Evolutionary conservation across 2,888 invertebrate genomes (phyloP).

Genomic region (Eupithecia exiguata): DNA sequence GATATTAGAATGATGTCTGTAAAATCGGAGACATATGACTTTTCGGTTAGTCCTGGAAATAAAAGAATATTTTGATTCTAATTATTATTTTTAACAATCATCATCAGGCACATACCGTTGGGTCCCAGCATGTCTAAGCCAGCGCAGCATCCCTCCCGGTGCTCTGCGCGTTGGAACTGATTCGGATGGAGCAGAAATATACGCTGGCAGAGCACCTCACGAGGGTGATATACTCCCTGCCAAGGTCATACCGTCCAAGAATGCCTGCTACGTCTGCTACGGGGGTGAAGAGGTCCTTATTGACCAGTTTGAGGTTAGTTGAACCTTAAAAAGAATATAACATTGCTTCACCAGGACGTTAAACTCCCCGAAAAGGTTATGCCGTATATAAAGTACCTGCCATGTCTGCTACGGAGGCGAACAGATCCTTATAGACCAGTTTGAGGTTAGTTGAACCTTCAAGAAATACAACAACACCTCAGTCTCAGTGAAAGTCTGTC

Average conservation of each 20-base stretch:
- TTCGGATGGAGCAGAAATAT: conserved; percentile 88
- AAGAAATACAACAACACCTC: conserved; percentile 44
- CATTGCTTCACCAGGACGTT: conserved; percentile 84
- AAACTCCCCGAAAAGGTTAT: conserved; percentile 88
- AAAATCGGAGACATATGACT: background rate
- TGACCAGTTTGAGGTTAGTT: conserved; percentile 85
- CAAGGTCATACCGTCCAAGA: conserved; percentile 86
- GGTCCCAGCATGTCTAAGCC: conserved; percentile 79
- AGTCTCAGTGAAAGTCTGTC: background rate
- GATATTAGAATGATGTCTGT: background rate
- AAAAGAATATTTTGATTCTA: background rate
- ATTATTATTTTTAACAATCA: background rate
- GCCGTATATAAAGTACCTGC: conserved; percentile 85
- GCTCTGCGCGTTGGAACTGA: conserved; percentile 86
- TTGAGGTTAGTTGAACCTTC: conserved; percentile 78
- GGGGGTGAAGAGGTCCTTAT: conserved; percentile 86
- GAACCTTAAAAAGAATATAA: background rate
- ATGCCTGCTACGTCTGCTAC: conserved; percentile 86
- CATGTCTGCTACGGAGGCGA: conserved; percentile 86
- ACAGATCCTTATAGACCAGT: conserved; percentile 86
- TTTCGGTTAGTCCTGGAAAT: background rate
- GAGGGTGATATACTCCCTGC: conserved; percentile 87
- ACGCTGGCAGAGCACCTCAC: conserved; percentile 88
- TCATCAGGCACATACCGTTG: conserved; percentile 78
- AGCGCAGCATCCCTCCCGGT: conserved; percentile 77